Percentiles rank a stretch among this genome's conserved stretches.
Conservation (phyloP, 2,797 vertebrate species). For the Parauchenoglanis ngamensis region DNA sequence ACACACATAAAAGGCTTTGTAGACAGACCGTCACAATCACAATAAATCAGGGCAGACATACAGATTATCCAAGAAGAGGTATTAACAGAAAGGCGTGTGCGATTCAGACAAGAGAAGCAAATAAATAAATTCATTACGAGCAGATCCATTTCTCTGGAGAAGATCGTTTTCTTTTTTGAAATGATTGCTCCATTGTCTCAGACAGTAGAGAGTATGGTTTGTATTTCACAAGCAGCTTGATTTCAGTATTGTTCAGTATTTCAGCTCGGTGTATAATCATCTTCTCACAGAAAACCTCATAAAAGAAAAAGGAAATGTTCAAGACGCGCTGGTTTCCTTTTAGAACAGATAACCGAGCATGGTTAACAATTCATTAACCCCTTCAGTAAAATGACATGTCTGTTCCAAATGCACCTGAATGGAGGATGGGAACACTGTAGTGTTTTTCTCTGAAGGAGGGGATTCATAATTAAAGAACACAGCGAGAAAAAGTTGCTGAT, state of each 20-base stretch:
- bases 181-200: conserved; percentile 9
- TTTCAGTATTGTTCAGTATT: conserved; percentile 18
- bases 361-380: background rate
- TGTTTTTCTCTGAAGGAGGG: background rate
- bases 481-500: background rate
- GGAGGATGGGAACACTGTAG: background rate
- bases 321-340: background rate
- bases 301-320: conserved; percentile 21
- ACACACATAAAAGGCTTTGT: background rate
- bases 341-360: background rate
- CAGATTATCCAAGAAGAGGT: background rate
- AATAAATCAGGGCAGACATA: background rate
- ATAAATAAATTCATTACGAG: conserved; percentile 8
- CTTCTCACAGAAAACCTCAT: background rate
- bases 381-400: background rate
- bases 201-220: background rate
- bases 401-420: background rate
- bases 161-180: background rate
- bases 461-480: conserved; percentile 34
- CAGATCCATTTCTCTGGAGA: background rate
- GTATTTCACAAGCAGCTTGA: background rate
- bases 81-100: background rate
- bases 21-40: background rate
- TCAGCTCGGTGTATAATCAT: background rate
- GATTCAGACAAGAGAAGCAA: conserved; percentile 1